Evolutionary conservation across 1,140 invertebrate species (phyloP), one percentile per base, ranked within the genome.

Genomic region (Zaprionus kolodkinae): DNA sequence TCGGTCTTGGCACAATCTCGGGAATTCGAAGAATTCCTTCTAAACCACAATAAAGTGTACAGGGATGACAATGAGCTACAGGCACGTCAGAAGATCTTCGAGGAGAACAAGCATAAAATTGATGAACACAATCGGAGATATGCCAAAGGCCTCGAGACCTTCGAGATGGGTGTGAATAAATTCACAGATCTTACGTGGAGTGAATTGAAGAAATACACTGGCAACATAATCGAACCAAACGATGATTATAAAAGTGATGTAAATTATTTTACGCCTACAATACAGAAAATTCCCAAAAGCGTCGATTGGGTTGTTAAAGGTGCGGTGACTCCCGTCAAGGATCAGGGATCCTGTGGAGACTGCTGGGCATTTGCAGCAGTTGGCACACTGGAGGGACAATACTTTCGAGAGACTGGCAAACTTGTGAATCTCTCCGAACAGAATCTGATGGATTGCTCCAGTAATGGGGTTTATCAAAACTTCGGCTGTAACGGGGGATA

Each of bases 221-320:
- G 0, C 12, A 5, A 3, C 2, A 43, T 2, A 7, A 7, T 15
- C 38, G 38, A n/a, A 2, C 38, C 1, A 15, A n/a, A 40, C 5
- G 13, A 6, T n/a, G 13, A n/a, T 40, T 6, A 43, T n/a, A 5
- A 3, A 12, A 3, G 11, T 38, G 97, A 95, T 93, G 6, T 52
- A 3, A 40, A n/a, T 48, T 98, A 95, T 93, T 93, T 97, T 50
- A 79, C 94, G 45, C 95, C 96, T 30, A 94, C 94, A 13, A 94
- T 97, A 93, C 94, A 96, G 48, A 77, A 93, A 74, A 12, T 62
- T 13, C 64, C 71, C 1, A 3, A 15, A 2, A 98, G 98, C 0
- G 97, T 99, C 0, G 98, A 99, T 93, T 99, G 98, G 98, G 93
- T 96, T 96, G 76, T 96, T 96, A 91, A 45, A 11, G 52, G 60